These are phyloP conservation scores for Caenorhabditis sp. DNA, from an alignment of 2,888 invertebrate species.

Conservation along the genomic window DNA sequence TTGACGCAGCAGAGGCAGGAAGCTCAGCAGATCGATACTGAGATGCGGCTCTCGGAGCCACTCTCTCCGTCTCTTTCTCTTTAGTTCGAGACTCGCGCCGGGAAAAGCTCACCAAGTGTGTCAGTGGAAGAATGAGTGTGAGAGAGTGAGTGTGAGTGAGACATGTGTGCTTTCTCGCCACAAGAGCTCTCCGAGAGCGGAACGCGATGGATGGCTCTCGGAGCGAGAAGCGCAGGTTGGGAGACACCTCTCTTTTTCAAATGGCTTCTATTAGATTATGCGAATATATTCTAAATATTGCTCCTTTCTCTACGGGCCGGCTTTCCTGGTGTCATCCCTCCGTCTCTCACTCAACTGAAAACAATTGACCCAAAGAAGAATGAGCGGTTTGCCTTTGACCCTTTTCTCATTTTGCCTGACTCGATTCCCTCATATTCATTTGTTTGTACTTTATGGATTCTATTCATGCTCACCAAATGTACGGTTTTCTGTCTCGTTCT, in stretches of 20 bases:
- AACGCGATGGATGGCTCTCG: slow-evolving; percentile 15
- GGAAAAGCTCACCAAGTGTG: slow-evolving; percentile 52
- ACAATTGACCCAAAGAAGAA: neutral
- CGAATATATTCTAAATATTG: slow-evolving; percentile 16
- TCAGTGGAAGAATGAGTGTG: slow-evolving; percentile 12
- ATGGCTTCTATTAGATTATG: slow-evolving; percentile 39
- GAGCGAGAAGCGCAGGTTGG: slow-evolving; percentile 17
- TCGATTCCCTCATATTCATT: no score
- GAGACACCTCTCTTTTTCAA: slow-evolving; percentile 14
- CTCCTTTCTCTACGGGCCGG: neutral
- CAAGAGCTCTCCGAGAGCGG: slow-evolving; percentile 11
- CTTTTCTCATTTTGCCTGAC: no score
- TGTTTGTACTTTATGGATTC: no score
- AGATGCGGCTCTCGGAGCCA: slow-evolving; percentile 32
- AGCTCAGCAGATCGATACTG: slow-evolving; percentile 48
- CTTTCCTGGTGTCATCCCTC: neutral
- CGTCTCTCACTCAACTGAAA: neutral
- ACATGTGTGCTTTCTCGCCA: slow-evolving; percentile 41
- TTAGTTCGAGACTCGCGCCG: slow-evolving; percentile 41
- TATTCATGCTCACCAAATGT: no score
- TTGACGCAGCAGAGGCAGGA: slow-evolving; percentile 49
- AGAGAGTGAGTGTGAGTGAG: slow-evolving; percentile 24
- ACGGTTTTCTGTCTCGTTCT: no score
- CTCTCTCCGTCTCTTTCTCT: slow-evolving; percentile 50
- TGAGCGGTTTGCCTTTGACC: no score